These are phyloP conservation scores for Oophaga sylvatica DNA, from an alignment of 2,797 vertebrate species.

Conservation along the genomic window DNA sequence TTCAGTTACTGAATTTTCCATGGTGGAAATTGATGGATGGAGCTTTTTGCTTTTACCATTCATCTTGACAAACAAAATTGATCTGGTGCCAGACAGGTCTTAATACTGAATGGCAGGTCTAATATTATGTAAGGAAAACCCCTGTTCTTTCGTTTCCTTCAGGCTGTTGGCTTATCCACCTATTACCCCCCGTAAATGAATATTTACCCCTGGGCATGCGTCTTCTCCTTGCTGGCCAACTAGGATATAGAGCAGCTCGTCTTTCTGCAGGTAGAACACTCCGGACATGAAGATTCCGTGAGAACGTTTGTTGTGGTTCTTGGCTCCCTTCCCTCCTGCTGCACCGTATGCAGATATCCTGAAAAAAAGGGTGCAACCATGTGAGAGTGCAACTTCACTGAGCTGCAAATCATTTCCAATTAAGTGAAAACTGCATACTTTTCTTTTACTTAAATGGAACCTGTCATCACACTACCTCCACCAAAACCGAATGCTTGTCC, in stretches of 20 bases:
- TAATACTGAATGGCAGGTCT: background rate
- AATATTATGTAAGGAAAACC: background rate
- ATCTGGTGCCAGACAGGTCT: background rate
- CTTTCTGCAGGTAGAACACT: slow-evolving; percentile 83
- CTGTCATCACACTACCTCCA: too few relatives aligned
- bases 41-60: background rate
- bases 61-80: background rate
- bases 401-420: background rate
- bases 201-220: slow-evolving; percentile 85
- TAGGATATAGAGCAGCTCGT: slow-evolving; percentile 85
- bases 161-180: background rate
- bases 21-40: background rate
- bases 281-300: slow-evolving; percentile 88
- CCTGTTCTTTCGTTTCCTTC: background rate
- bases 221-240: slow-evolving; percentile 91
- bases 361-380: slow-evolving; percentile 45
- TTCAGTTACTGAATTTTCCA: background rate
- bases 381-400: background rate
- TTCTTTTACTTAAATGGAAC: too few relatives aligned
- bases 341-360: slow-evolving; percentile 92
- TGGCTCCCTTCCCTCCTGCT: slow-evolving; percentile 88
- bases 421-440: too few relatives aligned
- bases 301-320: slow-evolving; percentile 86
- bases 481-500: too few relatives aligned
- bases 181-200: background rate